These are phyloP conservation scores for Incurvaria masculella DNA, from an alignment of 2,888 invertebrate genomes.

Conservation along the genomic window DNA sequence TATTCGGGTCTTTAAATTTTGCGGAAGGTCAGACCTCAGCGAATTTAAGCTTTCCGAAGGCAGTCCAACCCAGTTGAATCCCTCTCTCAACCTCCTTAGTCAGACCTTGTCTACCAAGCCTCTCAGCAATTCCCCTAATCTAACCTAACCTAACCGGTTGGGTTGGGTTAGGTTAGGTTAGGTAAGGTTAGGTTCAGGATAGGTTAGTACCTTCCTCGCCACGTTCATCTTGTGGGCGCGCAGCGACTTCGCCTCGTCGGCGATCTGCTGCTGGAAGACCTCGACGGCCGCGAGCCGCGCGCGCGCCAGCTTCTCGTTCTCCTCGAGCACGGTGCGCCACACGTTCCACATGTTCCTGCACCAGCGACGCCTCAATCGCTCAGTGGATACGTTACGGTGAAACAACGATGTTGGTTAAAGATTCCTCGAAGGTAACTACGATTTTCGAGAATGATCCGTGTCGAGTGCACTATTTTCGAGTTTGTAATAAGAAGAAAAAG, in stretches of 20 bases:
- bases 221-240: conserved; percentile 80
- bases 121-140: not conserved
- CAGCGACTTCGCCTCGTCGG: conserved; percentile 86
- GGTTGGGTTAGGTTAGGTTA: not conserved
- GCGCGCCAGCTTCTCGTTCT: conserved; percentile 90
- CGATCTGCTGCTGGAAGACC: conserved; percentile 92
- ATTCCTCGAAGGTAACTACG: too few relatives aligned
- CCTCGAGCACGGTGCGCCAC: conserved; percentile 94
- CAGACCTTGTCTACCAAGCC: too few relatives aligned
- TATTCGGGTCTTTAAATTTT: too few relatives aligned
- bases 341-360: conserved; percentile 95
- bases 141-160: not conserved
- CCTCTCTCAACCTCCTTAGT: too few relatives aligned
- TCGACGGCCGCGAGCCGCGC: conserved; percentile 91
- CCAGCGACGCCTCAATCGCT: not conserved
- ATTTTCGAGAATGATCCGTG: too few relatives aligned
- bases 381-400: too few relatives aligned
- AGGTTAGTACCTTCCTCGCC: conserved; percentile 78
- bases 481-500: too few relatives aligned
- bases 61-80: too few relatives aligned
- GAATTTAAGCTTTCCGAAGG: too few relatives aligned
- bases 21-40: too few relatives aligned
- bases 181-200: not conserved
- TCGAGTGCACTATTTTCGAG: too few relatives aligned
- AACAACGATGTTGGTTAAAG: too few relatives aligned